phyloP scores from a whole-genome alignment of 2,113 vertebrate species.

The Sinocyclocheilus anophthalmus region DNA sequence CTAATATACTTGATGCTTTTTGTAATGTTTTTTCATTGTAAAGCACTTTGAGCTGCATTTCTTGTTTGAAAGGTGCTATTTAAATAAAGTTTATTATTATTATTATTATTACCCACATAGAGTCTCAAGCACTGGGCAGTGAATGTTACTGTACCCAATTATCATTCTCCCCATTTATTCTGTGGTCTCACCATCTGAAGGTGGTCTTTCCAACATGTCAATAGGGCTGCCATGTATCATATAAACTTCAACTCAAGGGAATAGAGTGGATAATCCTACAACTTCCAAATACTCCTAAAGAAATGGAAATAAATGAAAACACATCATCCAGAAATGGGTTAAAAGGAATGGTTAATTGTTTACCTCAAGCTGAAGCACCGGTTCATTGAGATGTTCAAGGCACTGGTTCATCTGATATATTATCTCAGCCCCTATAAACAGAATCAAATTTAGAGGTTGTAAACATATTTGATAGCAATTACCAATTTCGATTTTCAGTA shows the following conservation, averaged over 20 bases:
- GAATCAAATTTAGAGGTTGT: background rate
- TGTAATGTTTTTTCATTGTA: background rate
- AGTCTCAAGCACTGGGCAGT: background rate
- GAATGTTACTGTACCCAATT: background rate
- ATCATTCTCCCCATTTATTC: background rate
- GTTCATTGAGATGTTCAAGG: constrained; percentile 80
- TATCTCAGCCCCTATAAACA: constrained; percentile 72
- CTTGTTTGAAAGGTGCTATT: background rate
- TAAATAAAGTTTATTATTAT: background rate
- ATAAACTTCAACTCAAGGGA: constrained; percentile 82
- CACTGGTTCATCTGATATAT: constrained; percentile 80
- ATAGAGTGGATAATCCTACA: constrained; percentile 76
- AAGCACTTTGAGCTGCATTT: background rate
- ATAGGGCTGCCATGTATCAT: constrained; percentile 81
- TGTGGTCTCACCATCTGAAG: constrained; percentile 75
- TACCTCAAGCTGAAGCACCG: constrained; percentile 80
- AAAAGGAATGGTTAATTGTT: background rate
- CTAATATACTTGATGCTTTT: background rate
- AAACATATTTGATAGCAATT: background rate
- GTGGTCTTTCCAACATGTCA: constrained; percentile 80
- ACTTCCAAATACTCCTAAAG: constrained; percentile 80
- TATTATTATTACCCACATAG: background rate
- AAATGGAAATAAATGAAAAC: background rate
- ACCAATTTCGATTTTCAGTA: background rate
- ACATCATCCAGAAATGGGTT: background rate